A percentile compares a stretch with the other conserved stretches of the same genome.
These are phyloP conservation scores for Spodoptera littoralis DNA, from an alignment of 2,888 invertebrate species.

Conservation along the genomic window DNA sequence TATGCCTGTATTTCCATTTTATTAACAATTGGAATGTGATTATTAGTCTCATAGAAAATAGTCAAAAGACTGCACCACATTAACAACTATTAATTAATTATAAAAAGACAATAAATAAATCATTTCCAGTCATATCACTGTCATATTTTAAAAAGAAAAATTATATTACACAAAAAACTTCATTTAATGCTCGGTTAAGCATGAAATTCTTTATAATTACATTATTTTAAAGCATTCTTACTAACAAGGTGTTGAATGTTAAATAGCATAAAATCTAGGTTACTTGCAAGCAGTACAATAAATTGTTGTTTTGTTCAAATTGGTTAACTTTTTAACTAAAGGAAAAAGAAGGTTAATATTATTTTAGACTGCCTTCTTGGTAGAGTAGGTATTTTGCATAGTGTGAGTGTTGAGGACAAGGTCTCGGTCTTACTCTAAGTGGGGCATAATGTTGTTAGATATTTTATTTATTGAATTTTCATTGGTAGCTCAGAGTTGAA, in stretches of 20 bases:
- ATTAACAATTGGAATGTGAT: no score
- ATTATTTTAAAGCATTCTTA: conserved; percentile 22
- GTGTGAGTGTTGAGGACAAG: no score
- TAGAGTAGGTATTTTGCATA: no score
- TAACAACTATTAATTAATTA: not conserved
- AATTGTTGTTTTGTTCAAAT: conserved; percentile 14
- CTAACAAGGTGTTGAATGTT: conserved; percentile 20
- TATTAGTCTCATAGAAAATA: no score
- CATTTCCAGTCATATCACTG: no score
- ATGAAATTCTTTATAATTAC: conserved; percentile 37
- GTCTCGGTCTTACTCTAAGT: no score
- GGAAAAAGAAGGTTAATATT: no score
- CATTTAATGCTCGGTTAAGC: conserved; percentile 22
- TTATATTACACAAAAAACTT: conserved; percentile 7
- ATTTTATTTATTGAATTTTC: no score
- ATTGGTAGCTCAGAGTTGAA: no score
- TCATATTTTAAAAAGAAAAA: not conserved
- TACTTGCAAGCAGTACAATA: conserved; percentile 23
- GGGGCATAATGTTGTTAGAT: no score
- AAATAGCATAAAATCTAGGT: conserved; percentile 36
- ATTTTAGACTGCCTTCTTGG: no score
- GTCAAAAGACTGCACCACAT: no score
- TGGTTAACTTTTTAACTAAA: conserved; percentile 24
- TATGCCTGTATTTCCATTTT: not conserved
- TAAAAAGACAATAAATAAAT: not conserved